These are phyloP conservation scores for Spilosoma lubricipeda DNA, from an alignment of 2,888 invertebrate species.

Conservation along the genomic window DNA sequence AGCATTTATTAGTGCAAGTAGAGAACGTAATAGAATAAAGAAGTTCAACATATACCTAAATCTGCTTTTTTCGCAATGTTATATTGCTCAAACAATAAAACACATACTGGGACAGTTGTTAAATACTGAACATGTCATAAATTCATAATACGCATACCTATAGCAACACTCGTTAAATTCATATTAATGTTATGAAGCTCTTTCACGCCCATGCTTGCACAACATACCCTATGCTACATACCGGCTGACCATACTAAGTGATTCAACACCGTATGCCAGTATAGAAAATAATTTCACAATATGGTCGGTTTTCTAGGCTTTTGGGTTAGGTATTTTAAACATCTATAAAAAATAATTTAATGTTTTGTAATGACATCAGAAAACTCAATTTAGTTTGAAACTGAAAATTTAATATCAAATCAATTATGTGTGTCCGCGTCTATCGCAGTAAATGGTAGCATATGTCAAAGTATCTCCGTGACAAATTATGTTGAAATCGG, in stretches of 20 bases:
- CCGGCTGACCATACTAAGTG: neutral
- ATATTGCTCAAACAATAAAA: neutral
- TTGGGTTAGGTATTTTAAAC: neutral
- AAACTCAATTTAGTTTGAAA: neutral
- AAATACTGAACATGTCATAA: neutral
- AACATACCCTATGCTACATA: neutral
- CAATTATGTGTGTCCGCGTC: neutral
- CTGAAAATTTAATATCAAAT: neutral
- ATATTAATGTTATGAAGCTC: neutral
- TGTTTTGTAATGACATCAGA: neutral
- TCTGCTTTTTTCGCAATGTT: neutral
- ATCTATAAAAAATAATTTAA: neutral
- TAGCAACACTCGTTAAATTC: neutral
- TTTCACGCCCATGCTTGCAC: neutral
- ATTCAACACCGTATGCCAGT: neutral
- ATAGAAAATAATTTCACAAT: constrained; percentile 3
- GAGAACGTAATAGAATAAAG: neutral
- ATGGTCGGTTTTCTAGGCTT: constrained; percentile 3
- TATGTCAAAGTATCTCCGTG: no score
- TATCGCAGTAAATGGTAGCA: no score
- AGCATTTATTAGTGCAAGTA: neutral
- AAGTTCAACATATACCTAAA: neutral
- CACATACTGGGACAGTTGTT: neutral
- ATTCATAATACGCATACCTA: neutral
- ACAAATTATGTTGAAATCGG: no score